Conservation (phyloP, 2,113 vertebrate species). For the Benitochromis conjunctus region DNA sequence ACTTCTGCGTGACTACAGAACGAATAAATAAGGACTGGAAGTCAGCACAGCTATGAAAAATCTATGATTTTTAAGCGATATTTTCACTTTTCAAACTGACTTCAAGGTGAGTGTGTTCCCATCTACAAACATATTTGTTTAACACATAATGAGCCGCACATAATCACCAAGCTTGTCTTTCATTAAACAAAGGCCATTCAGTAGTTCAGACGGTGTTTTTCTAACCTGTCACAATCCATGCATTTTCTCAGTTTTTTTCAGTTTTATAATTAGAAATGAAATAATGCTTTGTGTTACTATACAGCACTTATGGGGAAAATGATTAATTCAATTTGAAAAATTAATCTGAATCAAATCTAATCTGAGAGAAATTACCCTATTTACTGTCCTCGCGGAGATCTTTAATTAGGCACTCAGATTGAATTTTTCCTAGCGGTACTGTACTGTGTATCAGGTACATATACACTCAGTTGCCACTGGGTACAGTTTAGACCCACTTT, state of each 20-base stretch:
- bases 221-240: not conserved
- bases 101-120: not conserved
- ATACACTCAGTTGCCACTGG: not conserved
- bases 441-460: accelerated
- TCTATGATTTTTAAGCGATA: not conserved
- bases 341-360: not conserved
- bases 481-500: not conserved
- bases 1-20: not conserved
- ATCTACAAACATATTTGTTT: not conserved
- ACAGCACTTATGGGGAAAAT: accelerated
- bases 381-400: accelerated
- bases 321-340: not conserved
- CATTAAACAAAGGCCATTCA: not conserved
- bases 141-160: not conserved
- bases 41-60: not conserved
- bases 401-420: not conserved
- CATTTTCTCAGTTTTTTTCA: not conserved
- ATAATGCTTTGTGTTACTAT: not conserved
- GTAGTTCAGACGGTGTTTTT: not conserved
- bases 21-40: not conserved
- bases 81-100: not conserved
- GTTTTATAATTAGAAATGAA: not conserved
- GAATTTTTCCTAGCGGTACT: not conserved
- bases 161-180: not conserved
- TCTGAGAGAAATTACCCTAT: not conserved